Base-by-base conservation (phyloP, 2,113 vertebrate species). In the Dromaius novaehollandiae region DNA sequence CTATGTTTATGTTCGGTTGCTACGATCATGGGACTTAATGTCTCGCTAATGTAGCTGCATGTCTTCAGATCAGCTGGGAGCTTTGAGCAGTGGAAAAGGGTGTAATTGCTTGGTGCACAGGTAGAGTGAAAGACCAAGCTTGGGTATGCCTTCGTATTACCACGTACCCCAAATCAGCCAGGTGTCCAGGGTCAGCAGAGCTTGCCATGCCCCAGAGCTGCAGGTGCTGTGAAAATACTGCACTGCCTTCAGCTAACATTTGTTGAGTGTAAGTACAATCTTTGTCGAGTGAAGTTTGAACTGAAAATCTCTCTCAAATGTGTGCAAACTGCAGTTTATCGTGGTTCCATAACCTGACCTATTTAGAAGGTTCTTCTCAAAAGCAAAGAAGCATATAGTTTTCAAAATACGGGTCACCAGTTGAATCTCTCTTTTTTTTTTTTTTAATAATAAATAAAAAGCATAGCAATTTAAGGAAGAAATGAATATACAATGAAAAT, bases 241-340 rank as follows among this genome's bases (percentile, higher is more conserved):
- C 3, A 0, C 28, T 89, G 56, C 81, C 58, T 93, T 50, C 89
- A 48, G 11, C 68, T 18, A 1, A 28, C 76, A 22, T 18, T 71
- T 81, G 40, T 7, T 61, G 63, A 87, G 48, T 60, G 87, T 89
- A 93, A 63, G 89, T 89, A 89, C 50, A 66, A 36, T 78, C 56
- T 65, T 11, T 10, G 38, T 19, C 21, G 74, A 85, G 78, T 73
- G 89, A 82, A 85, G 91, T 82, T 80, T 38, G 89, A 96, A 58
- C 82, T 89, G 93, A 82, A 86, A 85, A 92, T 77, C 34, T 78
- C 66, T 94, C 88, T 63, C 78, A 80, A 48, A 78, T 50, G 78
- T 63, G 11, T 55, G 38, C 38, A 82, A 76, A 93, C 60, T 89
- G 53, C 40, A 76, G 40, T 82, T 92, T 44, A 80, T 26, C 86